Conservation (phyloP, 2,797 vertebrate genomes). For the Hippocampus kuda region DNA sequence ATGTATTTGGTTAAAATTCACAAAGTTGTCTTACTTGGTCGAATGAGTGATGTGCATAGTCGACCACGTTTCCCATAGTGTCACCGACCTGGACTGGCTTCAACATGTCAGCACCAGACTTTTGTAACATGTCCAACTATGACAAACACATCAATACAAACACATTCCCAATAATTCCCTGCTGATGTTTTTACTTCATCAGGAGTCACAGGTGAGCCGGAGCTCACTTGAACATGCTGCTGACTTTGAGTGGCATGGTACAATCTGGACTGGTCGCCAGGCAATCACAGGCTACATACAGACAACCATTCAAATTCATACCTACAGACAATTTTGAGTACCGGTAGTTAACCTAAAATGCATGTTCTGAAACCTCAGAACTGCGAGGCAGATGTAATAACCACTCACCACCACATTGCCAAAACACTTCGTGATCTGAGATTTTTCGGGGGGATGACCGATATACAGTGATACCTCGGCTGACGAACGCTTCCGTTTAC, state of each 20-base stretch:
- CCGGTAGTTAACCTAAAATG: too few relatives aligned
- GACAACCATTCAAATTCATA: too few relatives aligned
- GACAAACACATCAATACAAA: not conserved
- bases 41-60: constrained; percentile 70
- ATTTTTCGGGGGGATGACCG: not conserved
- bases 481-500: too few relatives aligned
- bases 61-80: constrained; percentile 69
- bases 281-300: too few relatives aligned
- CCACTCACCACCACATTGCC: not conserved
- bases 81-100: constrained; percentile 64
- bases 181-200: not conserved
- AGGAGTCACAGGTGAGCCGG: not conserved
- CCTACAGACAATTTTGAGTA: too few relatives aligned
- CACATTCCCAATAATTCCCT: too few relatives aligned
- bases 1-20: not conserved
- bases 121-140: constrained; percentile 70
- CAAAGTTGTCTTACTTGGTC: constrained; percentile 64
- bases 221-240: not conserved
- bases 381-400: too few relatives aligned
- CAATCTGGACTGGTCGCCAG: too few relatives aligned
- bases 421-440: not conserved
- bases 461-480: too few relatives aligned
- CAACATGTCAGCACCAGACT: constrained; percentile 68
- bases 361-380: too few relatives aligned
- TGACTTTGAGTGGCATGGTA: too few relatives aligned